phyloP scores from a whole-genome alignment of 2,888 invertebrate species.

The Atethmia centrago region DNA sequence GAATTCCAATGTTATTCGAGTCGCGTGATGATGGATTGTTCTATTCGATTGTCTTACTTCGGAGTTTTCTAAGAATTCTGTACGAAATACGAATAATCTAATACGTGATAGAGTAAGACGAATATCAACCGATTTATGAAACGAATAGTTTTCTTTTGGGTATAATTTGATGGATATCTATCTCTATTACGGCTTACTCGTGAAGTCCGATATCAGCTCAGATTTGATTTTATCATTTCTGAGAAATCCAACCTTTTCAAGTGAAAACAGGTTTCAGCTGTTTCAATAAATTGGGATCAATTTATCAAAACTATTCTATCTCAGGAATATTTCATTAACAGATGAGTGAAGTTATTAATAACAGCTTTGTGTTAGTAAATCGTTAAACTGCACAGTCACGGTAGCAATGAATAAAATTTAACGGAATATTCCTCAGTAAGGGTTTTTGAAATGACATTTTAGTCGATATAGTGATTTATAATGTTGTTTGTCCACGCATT shows the following conservation, averaged over 20 bases:
- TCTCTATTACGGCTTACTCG: slow-evolving; percentile 13
- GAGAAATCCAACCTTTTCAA: slow-evolving; percentile 41
- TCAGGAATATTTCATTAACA: slow-evolving; percentile 51
- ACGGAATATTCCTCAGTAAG: slow-evolving; percentile 73
- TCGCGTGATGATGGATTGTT: slow-evolving; percentile 50
- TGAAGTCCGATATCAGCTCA: slow-evolving; percentile 17
- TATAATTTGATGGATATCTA: slow-evolving; percentile 7
- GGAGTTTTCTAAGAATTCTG: slow-evolving; percentile 19
- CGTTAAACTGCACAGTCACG: slow-evolving; percentile 55
- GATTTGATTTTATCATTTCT: slow-evolving; percentile 20
- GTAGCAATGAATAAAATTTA: slow-evolving; percentile 75
- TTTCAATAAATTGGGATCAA: slow-evolving; percentile 42
- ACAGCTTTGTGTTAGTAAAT: slow-evolving; percentile 50
- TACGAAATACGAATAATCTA: slow-evolving; percentile 31
- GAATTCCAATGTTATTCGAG: slow-evolving; percentile 46
- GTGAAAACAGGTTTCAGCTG: slow-evolving; percentile 30
- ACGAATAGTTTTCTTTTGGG: slow-evolving; percentile 5
- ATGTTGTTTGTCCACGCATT: slow-evolving; percentile 69
- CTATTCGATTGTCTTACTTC: slow-evolving; percentile 36
- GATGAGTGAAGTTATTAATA: slow-evolving; percentile 57
- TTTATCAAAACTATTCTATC: slow-evolving; percentile 44
- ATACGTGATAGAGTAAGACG: slow-evolving; percentile 7
- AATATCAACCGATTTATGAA: slow-evolving; percentile 25
- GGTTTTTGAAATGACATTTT: slow-evolving; percentile 70
- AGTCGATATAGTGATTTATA: slow-evolving; percentile 76